phyloP scores from a whole-genome alignment of 2,888 invertebrate species.

The Erebia palarica region DNA sequence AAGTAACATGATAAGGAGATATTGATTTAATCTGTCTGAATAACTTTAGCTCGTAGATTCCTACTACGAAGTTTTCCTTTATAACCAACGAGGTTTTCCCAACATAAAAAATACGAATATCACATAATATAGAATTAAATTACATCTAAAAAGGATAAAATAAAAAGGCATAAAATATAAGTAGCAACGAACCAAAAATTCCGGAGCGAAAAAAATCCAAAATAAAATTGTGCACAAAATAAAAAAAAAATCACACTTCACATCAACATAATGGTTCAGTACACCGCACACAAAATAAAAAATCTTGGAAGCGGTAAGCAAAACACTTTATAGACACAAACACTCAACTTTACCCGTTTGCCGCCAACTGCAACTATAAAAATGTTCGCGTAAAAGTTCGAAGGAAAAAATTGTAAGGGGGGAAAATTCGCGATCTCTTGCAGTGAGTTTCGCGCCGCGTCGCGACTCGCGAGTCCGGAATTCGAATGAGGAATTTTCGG shows the following conservation, averaged over 20 bases:
- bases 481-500: constrained; percentile 70
- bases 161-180: constrained; percentile 43
- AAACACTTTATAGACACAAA: constrained; percentile 70
- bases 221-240: constrained; percentile 77
- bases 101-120: constrained; percentile 17
- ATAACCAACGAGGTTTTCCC: neutral
- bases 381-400: constrained; percentile 51
- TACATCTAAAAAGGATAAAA: constrained; percentile 36
- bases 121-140: constrained; percentile 7
- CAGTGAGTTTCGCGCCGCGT: constrained; percentile 67
- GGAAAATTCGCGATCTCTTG: constrained; percentile 56
- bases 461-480: constrained; percentile 71
- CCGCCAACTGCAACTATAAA: constrained; percentile 69
- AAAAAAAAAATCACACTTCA: constrained; percentile 71
- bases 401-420: constrained; percentile 39
- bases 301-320: constrained; percentile 70
- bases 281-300: constrained; percentile 70
- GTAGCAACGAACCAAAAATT: constrained; percentile 75
- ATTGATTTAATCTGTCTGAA: constrained; percentile 21
- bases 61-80: neutral
- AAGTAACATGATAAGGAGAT: constrained; percentile 21
- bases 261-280: constrained; percentile 68
- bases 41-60: neutral
- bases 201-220: constrained; percentile 79
- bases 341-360: constrained; percentile 79